A percentile compares a stretch with the other conserved stretches of the same genome.
phyloP scores from a whole-genome alignment of 2,888 invertebrate species.

The Hyles lineata region DNA sequence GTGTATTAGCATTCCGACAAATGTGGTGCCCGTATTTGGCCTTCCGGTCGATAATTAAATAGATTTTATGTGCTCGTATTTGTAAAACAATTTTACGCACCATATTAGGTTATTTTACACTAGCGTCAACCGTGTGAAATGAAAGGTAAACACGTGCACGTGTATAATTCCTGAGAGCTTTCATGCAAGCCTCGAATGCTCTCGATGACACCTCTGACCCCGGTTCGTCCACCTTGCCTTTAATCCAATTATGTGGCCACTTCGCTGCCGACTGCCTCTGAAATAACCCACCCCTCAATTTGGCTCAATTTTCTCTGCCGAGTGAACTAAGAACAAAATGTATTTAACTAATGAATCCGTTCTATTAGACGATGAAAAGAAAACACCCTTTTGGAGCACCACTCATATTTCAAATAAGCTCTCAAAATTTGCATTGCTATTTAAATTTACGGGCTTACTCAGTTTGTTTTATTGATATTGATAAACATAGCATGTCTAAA shows the following conservation, averaged over 20 bases:
- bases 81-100: conserved; percentile 7
- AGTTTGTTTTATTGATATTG: not conserved
- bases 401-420: not conserved
- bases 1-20: not conserved
- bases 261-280: conserved; percentile 69
- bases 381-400: not conserved
- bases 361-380: conserved; percentile 41
- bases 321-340: conserved; percentile 66
- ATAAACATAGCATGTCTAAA: not conserved
- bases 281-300: conserved; percentile 63
- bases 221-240: conserved; percentile 70
- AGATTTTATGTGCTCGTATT: not conserved
- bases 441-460: not conserved
- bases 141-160: conserved; percentile 50
- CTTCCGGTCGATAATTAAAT: not conserved
- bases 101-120: not conserved
- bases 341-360: conserved; percentile 70
- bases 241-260: conserved; percentile 81
- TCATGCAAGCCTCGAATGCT: conserved; percentile 59
- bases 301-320: conserved; percentile 63
- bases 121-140: conserved; percentile 3
- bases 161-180: conserved; percentile 58
- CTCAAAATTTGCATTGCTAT: not conserved
- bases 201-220: conserved; percentile 56
- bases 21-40: not conserved